Base-by-base conservation (phyloP, 2,797 vertebrate species). In the Spinus pinus region DNA sequence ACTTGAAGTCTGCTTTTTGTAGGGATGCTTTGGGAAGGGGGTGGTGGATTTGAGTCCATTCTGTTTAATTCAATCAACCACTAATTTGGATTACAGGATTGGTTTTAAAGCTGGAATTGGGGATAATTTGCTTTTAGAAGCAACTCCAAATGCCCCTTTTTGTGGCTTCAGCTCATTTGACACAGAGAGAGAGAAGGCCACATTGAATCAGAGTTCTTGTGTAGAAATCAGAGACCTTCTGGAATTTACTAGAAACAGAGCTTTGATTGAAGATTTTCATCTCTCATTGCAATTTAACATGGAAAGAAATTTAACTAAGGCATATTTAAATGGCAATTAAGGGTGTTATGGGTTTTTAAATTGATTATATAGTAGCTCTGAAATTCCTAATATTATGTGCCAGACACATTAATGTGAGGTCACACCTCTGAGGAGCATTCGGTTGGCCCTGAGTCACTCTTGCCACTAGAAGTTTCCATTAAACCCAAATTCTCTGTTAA, bases 51-150 rank as follows among this genome's bases (percentile, higher is more conserved):
- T 58, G 14, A 72, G 17, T 54, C n/a, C 0, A 0, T 74, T 67
- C 53, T 33, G 23, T 53, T 89, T 85, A 62, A 80, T 82, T 71
- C 18, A 79, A 77, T 95, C 71, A 75, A 17, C 31, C 14, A 28
- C 27, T 73, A 54, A 85, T 80, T 81, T 0, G 12, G 54, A 54
- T 47, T 30, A 44, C 39, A 51, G 47, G 37, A 50, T 79, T 39
- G 15, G 89, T 69, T 73, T 72, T 82, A 89, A 87, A 85, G 39
- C 64, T 70, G 56, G 28, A 90, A 70, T 15, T 72, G 21, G 54
- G 77, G 14, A 62, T 60, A 82, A 91, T 89, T 93, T 87, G 3
- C 41, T 56, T 90, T 88, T 80, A 85, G 53, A 87, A 79, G 18
- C 23, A 64, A 37, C 8, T 56, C 42, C n/a, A 79, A 74, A 22